A percentile compares a stretch with the other conserved stretches of the same genome.
phyloP scores from a whole-genome alignment of 2,113 vertebrate species.

The Phyllostomus hastatus region DNA sequence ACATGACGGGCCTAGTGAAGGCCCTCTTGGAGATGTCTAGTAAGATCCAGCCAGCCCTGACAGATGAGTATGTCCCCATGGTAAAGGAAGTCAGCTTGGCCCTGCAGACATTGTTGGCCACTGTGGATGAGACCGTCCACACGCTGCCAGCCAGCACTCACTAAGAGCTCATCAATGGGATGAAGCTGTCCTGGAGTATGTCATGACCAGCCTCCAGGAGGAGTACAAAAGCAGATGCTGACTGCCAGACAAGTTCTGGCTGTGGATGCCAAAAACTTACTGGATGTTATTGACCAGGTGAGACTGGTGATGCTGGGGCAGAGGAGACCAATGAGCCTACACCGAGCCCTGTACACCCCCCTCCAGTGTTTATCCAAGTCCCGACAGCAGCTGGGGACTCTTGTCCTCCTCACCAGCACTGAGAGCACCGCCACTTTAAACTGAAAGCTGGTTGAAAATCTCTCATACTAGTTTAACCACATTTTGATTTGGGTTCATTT shows the following conservation, averaged over 20 bases:
- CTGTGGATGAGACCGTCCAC: slow-evolving; percentile 41
- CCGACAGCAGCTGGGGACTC: slow-evolving; percentile 76
- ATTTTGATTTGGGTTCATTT: slow-evolving; percentile 15
- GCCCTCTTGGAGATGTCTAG: slow-evolving; percentile 99
- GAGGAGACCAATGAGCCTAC: slow-evolving; percentile 80
- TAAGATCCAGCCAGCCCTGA: slow-evolving; percentile 94
- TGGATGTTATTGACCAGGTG: slow-evolving; percentile 97
- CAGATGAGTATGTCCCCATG: slow-evolving; percentile 98
- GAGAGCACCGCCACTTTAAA: slow-evolving; percentile 43
- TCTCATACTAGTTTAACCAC: neutral
- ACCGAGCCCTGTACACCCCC: slow-evolving; percentile 73
- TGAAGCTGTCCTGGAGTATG: slow-evolving; percentile 91
- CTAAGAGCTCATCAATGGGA: slow-evolving; percentile 95
- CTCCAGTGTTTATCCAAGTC: neutral
- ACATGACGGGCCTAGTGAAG: slow-evolving; percentile 95
- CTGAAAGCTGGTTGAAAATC: neutral
- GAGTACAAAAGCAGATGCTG: slow-evolving; percentile 99
- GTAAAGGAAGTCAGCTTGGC: slow-evolving; percentile 98
- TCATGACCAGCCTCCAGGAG: slow-evolving; percentile 92
- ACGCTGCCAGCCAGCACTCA: slow-evolving; percentile 93
- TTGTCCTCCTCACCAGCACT: slow-evolving; percentile 40
- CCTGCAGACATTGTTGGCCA: slow-evolving; percentile 89
- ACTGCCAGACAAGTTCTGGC: slow-evolving; percentile 95
- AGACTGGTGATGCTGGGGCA: slow-evolving; percentile 92
- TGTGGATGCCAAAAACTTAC: slow-evolving; percentile 96